These are phyloP conservation scores for Scomber scombrus DNA, from an alignment of 2,113 vertebrate genomes.

Conservation along the genomic window DNA sequence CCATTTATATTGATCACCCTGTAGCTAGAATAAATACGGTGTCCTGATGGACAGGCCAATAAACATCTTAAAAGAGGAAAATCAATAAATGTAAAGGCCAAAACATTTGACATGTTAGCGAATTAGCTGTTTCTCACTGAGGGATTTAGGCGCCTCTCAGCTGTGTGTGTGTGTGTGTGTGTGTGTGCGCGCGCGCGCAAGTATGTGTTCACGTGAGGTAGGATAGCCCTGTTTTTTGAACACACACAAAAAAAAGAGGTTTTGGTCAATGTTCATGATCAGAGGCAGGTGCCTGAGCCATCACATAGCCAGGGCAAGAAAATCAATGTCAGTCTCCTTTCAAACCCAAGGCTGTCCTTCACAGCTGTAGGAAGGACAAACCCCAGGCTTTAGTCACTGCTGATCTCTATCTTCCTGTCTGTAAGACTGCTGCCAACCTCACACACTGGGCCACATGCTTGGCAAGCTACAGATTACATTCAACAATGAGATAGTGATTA, in stretches of 20 bases:
- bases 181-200: background rate
- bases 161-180: background rate
- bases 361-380: constrained; percentile 74
- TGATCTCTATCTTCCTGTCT: constrained; percentile 70
- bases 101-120: constrained; percentile 54
- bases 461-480: constrained; percentile 16
- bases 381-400: constrained; percentile 51
- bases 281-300: constrained; percentile 40
- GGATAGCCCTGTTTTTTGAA: background rate
- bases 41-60: constrained; percentile 30
- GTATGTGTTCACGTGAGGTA: background rate
- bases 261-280: constrained; percentile 52
- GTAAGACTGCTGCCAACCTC: constrained; percentile 23
- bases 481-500: background rate
- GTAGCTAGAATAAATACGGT: constrained; percentile 64
- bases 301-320: constrained; percentile 58
- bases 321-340: constrained; percentile 70
- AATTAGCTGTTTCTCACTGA: constrained; percentile 56
- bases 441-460: constrained; percentile 7
- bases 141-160: constrained; percentile 15
- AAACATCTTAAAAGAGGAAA: constrained; percentile 42
- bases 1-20: constrained; percentile 53
- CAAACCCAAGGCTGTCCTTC: constrained; percentile 73
- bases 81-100: constrained; percentile 63
- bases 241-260: background rate